A percentile compares a stretch with the other conserved stretches of the same genome.
These are phyloP conservation scores for Rana temporaria DNA, from an alignment of 2,113 vertebrate species.

Conservation along the genomic window DNA sequence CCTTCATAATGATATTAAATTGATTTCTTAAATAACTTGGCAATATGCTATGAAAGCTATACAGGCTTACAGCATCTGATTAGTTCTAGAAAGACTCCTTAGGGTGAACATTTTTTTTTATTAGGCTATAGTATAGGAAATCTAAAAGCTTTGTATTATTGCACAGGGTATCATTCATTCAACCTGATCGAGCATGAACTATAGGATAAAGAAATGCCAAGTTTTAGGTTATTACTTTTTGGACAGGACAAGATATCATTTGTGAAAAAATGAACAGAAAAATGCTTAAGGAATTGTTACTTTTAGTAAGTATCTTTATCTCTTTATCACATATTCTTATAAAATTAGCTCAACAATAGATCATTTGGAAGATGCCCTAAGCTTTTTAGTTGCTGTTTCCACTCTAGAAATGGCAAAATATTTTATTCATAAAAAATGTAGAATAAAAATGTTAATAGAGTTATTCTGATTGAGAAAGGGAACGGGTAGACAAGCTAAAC, in stretches of 20 bases:
- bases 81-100: constrained; percentile 35
- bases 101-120: constrained; percentile 10
- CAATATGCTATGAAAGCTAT: constrained; percentile 40
- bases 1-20: constrained; percentile 35
- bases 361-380: no score
- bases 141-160: not conserved
- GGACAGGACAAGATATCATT: constrained; percentile 9
- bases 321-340: not conserved
- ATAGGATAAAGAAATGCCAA: constrained; percentile 29
- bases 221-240: constrained; percentile 27
- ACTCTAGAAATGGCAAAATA: no score
- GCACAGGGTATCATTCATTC: constrained; percentile 24
- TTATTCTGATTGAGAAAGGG: no score
- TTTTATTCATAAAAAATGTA: no score
- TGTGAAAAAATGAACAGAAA: constrained; percentile 8
- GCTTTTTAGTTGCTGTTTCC: no score
- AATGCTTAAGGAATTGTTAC: no score
- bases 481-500: no score
- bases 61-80: constrained; percentile 34
- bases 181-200: constrained; percentile 34
- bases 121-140: constrained; percentile 12
- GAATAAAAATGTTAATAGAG: no score
- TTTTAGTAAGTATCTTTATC: constrained; percentile 8
- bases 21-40: constrained; percentile 47
- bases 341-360: no score